Base-by-base conservation (phyloP, 1,140 invertebrate species). In the Psilanteris sp. region DNA sequence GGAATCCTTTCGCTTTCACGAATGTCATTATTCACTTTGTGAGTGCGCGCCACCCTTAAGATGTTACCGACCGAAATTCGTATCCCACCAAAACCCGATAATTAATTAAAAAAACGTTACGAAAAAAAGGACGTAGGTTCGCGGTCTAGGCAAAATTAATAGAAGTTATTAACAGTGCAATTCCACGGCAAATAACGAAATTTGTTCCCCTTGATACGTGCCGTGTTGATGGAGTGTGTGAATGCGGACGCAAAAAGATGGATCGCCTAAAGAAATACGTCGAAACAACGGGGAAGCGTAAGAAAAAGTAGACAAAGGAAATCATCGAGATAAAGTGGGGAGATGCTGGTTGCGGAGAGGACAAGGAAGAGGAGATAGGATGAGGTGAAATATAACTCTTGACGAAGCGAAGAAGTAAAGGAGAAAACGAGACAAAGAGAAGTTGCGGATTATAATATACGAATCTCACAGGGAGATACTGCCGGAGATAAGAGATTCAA, bases 391-490 rank as follows among this genome's bases (percentile, higher is more conserved):
- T 76, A 76, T 70, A 75, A 75, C 66, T 71, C 74, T 70, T 59
- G 64, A 52, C 41, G 50, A 43, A 48, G 55, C 62, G 26, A 71
- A 78, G 43, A 61, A 79, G 64, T 16, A 55, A 72, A 68, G 71
- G 61, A 80, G 39, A 73, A 74, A 77, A 70, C 59, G 52, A 78
- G 77, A 79, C 67, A 72, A 75, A 71, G 68, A 62, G 75, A 68
- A 68, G 75, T 55, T 68, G 67, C 75, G 46, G 74, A 77, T 77
- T 75, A 83, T 76, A 83, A 80, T 81, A 72, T 78, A 79, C 78
- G 73, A 79, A 79, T 79, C 77, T 79, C 76, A 76, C 73, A 77
- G 82, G 72, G 81, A 83, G 81, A 83, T 83, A 81, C 79, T 55
- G 80, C 70, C 46, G 57, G 71, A 81, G 81, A 83, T 83, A 83